Base-by-base conservation (phyloP, 2,797 vertebrate genomes). In the Parauchenoglanis punctatus region DNA sequence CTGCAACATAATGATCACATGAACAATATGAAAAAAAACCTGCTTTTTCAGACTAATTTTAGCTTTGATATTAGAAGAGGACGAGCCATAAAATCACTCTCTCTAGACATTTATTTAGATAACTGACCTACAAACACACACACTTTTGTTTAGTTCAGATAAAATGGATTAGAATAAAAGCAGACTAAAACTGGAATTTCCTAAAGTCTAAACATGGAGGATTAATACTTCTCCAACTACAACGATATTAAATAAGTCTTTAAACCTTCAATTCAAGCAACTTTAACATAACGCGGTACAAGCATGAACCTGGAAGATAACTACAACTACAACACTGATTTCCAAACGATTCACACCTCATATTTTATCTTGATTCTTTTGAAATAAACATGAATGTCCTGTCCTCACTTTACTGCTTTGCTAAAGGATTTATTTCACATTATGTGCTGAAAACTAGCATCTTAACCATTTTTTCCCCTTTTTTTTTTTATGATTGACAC, bases 351-450 rank as follows among this genome's bases (percentile, higher is more conserved):
- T 59, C 56, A 40, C 77, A 6, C 11, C 58, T 63, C 58, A 46
- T 81, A 63, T 81, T 63, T n/a, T 46, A 63, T 46, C 35, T 81
- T n/a, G 31, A 11, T 11, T 35, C n/a, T n/a, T 81, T 46, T 8
- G 56, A 61, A 46, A 63, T n/a, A 17, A 81, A 46, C 58, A 63
- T 25, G n/a, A n/a, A 52, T 15, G 31, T 40, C 35, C 11, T 46
- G 12, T 80, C 23, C 49, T 78, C 28, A 31, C 65, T 31, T 81
- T 49, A 31, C 23, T 58, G 68, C 54, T 31, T 46, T 2, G 20
- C 25, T 54, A 28, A 75, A 56, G 81, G 59, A 82, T 85, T 58
- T 85, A 68, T 54, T 70, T 54, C 40, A 85, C 65, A 23, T 28
- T 15, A 40, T 58, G 59, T 49, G 76, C 23, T 56, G 17, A 23